Percentiles rank a stretch among this genome's conserved stretches.
Evolutionary conservation across 2,113 vertebrate genomes (phyloP).

Genomic region (Furnarius figulus): DNA sequence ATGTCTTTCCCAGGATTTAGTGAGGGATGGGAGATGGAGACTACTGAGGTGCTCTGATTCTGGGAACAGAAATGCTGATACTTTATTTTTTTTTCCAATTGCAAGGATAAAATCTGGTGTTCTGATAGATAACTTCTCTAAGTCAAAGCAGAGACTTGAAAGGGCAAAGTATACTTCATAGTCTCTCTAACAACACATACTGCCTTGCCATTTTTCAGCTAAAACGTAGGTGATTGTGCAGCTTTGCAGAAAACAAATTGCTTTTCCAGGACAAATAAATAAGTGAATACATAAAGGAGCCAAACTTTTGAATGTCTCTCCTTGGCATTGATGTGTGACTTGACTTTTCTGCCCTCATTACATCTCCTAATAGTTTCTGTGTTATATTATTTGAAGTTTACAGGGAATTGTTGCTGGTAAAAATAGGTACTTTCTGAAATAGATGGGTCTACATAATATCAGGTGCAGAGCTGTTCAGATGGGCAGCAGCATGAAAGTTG

Average conservation of each 20-base stretch:
- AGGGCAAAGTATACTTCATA: conserved; percentile 1
- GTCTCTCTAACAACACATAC: conserved; percentile 21
- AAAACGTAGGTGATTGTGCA: background rate
- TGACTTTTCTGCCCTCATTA: background rate
- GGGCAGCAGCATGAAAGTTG: background rate
- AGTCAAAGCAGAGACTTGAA: conserved; percentile 51
- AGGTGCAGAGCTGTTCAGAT: background rate
- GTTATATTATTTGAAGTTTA: background rate
- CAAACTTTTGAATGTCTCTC: background rate
- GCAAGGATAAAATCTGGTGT: background rate
- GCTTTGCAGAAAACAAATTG: conserved; percentile 28
- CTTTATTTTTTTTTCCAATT: conserved; percentile 2
- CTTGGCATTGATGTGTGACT: background rate
- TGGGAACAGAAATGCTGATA: background rate
- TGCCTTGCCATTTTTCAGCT: conserved; percentile 17
- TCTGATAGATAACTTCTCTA: conserved; percentile 28
- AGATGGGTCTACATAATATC: background rate
- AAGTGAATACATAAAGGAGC: background rate
- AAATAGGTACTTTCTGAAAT: background rate
- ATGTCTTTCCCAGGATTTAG: background rate
- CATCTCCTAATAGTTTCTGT: background rate
- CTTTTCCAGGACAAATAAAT: background rate
- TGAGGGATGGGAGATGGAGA: background rate
- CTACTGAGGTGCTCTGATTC: background rate
- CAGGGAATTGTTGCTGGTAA: background rate